Evolutionary conservation across 2,113 vertebrate species (phyloP).

Genomic region (Prochilodus magdalenae): DNA sequence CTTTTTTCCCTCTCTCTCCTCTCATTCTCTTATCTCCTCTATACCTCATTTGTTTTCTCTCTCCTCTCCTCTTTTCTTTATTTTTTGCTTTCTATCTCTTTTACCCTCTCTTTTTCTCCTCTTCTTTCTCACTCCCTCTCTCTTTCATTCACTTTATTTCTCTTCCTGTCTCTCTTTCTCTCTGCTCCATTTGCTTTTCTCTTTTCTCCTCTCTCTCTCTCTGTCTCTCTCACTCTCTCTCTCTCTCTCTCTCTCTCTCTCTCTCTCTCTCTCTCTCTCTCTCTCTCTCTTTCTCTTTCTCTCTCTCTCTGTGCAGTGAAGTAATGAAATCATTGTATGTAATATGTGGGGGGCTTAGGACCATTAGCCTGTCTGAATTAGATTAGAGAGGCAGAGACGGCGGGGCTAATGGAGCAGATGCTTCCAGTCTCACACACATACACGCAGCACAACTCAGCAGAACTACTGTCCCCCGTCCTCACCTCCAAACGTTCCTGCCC

Average conservation of each 20-base stretch:
- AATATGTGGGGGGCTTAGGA: constrained; percentile 16
- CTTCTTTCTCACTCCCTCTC: too few species aligned
- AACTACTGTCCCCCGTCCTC: too few species aligned
- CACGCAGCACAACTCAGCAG: not conserved
- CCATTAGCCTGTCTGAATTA: constrained; percentile 21
- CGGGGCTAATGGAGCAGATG: constrained; percentile 20
- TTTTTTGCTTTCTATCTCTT: too few species aligned
- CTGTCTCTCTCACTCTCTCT: too few species aligned
- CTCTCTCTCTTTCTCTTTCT: not conserved
- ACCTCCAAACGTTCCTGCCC: too few species aligned
- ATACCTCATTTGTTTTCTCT: not conserved
- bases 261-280: too few species aligned
- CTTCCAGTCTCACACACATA: not conserved
- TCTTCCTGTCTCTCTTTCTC: too few species aligned
- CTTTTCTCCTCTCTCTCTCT: too few species aligned
- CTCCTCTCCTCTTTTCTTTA: too few species aligned
- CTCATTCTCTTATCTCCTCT: not conserved
- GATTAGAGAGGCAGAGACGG: constrained; percentile 21
- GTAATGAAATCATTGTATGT: constrained; percentile 36
- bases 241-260: too few species aligned
- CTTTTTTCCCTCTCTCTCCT: not conserved
- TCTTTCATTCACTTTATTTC: too few species aligned
- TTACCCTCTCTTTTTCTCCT: not conserved
- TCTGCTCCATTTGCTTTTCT: too few species aligned
- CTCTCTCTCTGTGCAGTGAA: not conserved